Evolutionary conservation across 2,888 invertebrate species (phyloP).

Genomic region (Dione juno): DNA sequence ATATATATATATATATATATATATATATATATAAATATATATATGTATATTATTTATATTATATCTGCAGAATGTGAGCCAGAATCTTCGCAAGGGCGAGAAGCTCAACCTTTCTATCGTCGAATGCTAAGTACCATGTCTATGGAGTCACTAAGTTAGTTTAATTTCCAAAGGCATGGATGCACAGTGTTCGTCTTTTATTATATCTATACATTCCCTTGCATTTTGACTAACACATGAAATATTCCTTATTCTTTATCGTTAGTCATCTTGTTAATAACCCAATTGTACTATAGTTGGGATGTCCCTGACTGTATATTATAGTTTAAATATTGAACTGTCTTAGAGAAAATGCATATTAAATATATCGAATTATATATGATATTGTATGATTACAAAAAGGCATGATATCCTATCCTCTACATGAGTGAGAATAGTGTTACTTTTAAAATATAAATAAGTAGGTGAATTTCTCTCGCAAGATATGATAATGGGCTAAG

Average conservation of each 20-base stretch:
- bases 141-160: conserved; percentile 70
- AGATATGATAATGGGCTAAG: too few relatives aligned
- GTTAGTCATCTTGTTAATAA: background rate
- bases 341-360: too few relatives aligned
- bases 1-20: too few relatives aligned
- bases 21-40: too few relatives aligned
- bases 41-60: conserved; percentile 12
- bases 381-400: too few relatives aligned
- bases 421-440: too few relatives aligned
- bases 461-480: too few relatives aligned
- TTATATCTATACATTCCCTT: background rate
- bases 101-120: conserved; percentile 62
- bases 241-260: background rate
- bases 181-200: conserved; percentile 2
- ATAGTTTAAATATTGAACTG: too few relatives aligned
- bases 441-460: too few relatives aligned
- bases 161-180: conserved; percentile 27
- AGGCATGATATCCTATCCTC: too few relatives aligned
- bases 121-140: conserved; percentile 79
- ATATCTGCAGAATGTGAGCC: conserved; percentile 62
- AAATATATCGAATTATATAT: too few relatives aligned
- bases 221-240: conserved; percentile 13
- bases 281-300: background rate
- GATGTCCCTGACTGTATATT: background rate
- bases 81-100: conserved; percentile 57